phyloP scores from a whole-genome alignment of 1,140 invertebrate species.

The Psix sp. region DNA sequence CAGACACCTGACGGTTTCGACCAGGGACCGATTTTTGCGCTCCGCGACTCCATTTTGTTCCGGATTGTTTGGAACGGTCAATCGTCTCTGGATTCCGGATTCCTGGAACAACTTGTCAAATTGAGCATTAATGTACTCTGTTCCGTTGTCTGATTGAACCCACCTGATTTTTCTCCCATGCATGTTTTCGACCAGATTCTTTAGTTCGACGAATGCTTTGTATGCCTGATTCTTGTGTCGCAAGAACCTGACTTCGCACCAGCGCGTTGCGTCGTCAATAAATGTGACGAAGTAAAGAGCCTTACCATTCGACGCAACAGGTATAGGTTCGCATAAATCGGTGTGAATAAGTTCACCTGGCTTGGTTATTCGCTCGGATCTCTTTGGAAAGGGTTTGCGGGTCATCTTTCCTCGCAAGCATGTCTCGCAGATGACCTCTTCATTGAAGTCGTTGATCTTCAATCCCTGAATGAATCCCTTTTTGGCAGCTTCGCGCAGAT shows the following conservation, averaged over 20 bases:
- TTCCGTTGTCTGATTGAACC: slow-evolving; percentile 52
- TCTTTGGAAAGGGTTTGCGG: background rate
- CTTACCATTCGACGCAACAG: slow-evolving; percentile 29
- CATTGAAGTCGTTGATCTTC: background rate
- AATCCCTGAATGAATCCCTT: background rate
- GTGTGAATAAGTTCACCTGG: slow-evolving; percentile 18
- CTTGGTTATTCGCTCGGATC: background rate
- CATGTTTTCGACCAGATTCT: slow-evolving; percentile 45
- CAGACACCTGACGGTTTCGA: slow-evolving; percentile 27
- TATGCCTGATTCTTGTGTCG: slow-evolving; percentile 16
- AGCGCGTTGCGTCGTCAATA: slow-evolving; percentile 19
- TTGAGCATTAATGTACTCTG: slow-evolving; percentile 40
- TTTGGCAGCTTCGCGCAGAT: slow-evolving; percentile 47
- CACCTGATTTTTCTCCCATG: slow-evolving; percentile 57
- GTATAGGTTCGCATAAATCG: slow-evolving; percentile 6
- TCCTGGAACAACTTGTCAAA: slow-evolving; percentile 43
- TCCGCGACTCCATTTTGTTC: slow-evolving; percentile 75
- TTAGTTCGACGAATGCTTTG: slow-evolving; percentile 50
- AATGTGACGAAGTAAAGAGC: slow-evolving; percentile 41
- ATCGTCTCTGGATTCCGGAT: slow-evolving; percentile 24
- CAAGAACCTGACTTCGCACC: slow-evolving; percentile 18
- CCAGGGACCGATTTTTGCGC: slow-evolving; percentile 66
- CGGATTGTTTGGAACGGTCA: slow-evolving; percentile 50
- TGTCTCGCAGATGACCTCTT: slow-evolving; percentile 1
- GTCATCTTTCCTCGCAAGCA: slow-evolving; percentile 4